Evolutionary conservation across 2,113 vertebrate species (phyloP).

Genomic region (Gallinago undulata): DNA sequence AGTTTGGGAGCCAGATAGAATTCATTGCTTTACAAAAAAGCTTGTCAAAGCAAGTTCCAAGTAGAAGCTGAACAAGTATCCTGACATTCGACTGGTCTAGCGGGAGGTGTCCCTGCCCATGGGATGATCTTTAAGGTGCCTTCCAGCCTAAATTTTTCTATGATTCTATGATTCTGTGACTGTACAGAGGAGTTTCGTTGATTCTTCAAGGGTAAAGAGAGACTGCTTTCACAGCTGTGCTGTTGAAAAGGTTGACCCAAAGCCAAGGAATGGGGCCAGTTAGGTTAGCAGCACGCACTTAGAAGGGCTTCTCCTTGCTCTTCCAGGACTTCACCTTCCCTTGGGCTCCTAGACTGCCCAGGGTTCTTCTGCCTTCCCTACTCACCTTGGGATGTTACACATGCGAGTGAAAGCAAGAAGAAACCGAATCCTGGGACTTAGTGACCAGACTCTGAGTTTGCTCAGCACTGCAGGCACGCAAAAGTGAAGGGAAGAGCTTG

Average conservation of each 20-base stretch:
- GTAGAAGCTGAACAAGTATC: background rate
- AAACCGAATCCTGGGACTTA: background rate
- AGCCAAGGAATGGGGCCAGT: rapidly evolving
- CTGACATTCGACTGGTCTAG: background rate
- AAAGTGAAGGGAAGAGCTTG: background rate
- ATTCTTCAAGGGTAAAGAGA: background rate
- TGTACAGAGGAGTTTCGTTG: background rate
- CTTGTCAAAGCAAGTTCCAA: background rate
- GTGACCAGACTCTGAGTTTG: background rate
- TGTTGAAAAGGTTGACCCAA: background rate
- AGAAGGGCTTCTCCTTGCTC: background rate
- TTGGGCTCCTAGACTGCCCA: background rate
- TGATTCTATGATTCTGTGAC: background rate
- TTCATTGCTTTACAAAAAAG: background rate
- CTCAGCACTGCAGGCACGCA: background rate
- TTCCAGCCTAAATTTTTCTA: background rate
- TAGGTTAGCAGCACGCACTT: background rate
- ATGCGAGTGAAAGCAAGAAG: background rate
- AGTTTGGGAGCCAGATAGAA: background rate
- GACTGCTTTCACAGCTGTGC: background rate
- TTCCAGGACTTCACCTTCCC: background rate
- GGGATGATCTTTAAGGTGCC: background rate
- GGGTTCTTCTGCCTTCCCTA: background rate
- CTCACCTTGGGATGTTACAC: background rate
- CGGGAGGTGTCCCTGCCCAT: background rate